Evolutionary conservation across 2,888 invertebrate species (phyloP).

Genomic region (Eilema depressum): DNA sequence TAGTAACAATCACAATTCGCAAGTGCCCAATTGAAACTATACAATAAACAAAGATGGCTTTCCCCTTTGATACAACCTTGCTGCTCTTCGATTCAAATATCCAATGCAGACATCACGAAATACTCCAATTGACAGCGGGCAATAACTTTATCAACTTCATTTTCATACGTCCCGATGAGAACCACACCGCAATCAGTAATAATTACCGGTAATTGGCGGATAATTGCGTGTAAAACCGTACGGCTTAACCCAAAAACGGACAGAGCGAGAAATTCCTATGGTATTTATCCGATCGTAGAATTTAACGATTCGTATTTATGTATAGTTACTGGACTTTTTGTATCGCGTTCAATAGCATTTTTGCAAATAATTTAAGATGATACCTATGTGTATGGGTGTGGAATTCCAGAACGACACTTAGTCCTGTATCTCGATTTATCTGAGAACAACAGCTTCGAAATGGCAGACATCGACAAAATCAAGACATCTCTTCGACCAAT

Average conservation of each 20-base stretch:
- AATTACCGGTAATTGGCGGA: slow-evolving; percentile 35
- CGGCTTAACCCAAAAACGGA: slow-evolving; percentile 20
- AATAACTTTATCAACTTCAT: slow-evolving; percentile 38
- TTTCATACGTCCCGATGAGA: slow-evolving; percentile 28
- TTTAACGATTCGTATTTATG: slow-evolving; percentile 30
- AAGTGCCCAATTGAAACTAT: too few species aligned
- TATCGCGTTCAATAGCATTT: not conserved
- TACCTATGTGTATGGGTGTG: not conserved
- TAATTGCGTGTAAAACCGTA: slow-evolving; percentile 23
- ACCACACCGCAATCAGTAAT: slow-evolving; percentile 11
- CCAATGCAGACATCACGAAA: not conserved
- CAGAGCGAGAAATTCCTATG: slow-evolving; percentile 19
- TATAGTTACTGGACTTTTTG: slow-evolving; percentile 11
- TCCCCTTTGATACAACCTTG: too few species aligned
- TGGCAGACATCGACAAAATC: too few species aligned
- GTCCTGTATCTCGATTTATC: too few species aligned
- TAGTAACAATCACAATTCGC: too few species aligned
- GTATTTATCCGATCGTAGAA: slow-evolving; percentile 27
- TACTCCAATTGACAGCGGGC: slow-evolving; percentile 22
- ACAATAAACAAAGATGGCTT: too few species aligned
- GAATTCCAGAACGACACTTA: too few species aligned
- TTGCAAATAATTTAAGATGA: not conserved
- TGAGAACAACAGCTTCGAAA: too few species aligned
- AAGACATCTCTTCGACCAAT: too few species aligned
- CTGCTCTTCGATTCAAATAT: not conserved